A percentile compares a stretch with the other conserved stretches of the same genome.
phyloP scores from a whole-genome alignment of 2,113 vertebrate genomes.

The Colinus virginianus region DNA sequence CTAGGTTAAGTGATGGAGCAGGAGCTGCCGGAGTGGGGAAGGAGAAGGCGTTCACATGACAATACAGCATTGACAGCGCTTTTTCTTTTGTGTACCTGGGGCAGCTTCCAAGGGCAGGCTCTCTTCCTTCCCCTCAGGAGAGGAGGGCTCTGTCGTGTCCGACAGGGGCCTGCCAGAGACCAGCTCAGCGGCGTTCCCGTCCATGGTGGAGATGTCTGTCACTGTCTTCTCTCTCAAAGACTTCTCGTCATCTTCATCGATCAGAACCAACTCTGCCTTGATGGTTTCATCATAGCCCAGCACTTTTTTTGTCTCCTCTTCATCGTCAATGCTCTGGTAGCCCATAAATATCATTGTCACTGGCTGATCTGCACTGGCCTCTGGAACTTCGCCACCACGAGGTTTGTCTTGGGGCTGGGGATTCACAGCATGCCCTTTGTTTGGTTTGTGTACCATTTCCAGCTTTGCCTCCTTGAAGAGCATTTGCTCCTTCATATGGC shows the following conservation, averaged over 20 bases:
- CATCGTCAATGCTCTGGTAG: conserved; percentile 92
- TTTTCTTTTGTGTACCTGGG: conserved; percentile 99
- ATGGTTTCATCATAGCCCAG: conserved; percentile 94
- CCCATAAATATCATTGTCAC: conserved; percentile 99
- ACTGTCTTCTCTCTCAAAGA: conserved; percentile 97
- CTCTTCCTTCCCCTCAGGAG: conserved; percentile 91
- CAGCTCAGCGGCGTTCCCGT: conserved; percentile 94
- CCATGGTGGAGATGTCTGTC: conserved; percentile 91
- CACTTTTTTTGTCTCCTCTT: conserved; percentile 92
- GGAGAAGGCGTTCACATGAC: conserved; percentile 92
- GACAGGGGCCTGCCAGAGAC: conserved; percentile 90
- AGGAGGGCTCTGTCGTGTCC: conserved; percentile 95
- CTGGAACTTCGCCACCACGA: conserved; percentile 57
- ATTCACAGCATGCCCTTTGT: conserved; percentile 76
- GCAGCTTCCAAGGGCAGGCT: conserved; percentile 87
- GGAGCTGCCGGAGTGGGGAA: conserved; percentile 77
- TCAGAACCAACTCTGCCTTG: conserved; percentile 95
- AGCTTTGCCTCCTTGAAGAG: conserved; percentile 86
- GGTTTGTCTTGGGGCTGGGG: conserved; percentile 71
- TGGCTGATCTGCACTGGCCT: conserved; percentile 85
- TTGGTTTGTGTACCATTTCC: conserved; percentile 87
- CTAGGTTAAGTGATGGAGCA: conserved; percentile 79
- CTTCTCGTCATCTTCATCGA: conserved; percentile 95
- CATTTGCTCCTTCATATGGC: conserved; percentile 81
- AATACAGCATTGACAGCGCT: conserved; percentile 98